Base-by-base conservation (phyloP, 2,797 vertebrate genomes). In the Tamandua tetradactyla region DNA sequence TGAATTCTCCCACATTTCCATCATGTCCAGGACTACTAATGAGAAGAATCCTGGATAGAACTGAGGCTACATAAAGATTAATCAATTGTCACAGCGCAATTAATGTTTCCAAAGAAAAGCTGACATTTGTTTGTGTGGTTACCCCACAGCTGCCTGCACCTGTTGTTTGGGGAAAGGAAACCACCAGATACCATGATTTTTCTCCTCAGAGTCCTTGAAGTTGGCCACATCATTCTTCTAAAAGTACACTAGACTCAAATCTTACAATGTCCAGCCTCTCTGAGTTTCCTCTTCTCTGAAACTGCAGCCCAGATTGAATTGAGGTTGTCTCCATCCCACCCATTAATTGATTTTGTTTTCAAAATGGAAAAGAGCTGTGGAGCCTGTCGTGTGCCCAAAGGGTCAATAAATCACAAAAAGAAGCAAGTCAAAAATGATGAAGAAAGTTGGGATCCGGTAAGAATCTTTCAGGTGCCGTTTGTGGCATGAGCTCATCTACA, bases 361-460 rank as follows among this genome's bases (percentile, higher is more conserved):
- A 87, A 25, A 85, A 62, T 32, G 71, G 85, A 93, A 89, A 93
- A 89, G 79, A 94, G 80, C n/a, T 75, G 17, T 0, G 1, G 30
- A 44, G 44, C 88, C 22, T 37, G 18, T 44, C 10, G 32, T 42
- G 17, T 78, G 66, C 81, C 71, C n/a, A 49, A 42, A 94, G 61
- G 37, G 74, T 71, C 80, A 87, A 59, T 95, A 93, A 82, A 96
- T 94, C 84, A 74, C 59, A 40, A 14, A 91, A 27, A 91, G 83
- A 94, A 94, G 25, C 79, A 55, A 72, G 72, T 84, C 69, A 88
- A 87, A 94, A 95, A 85, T 42, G 35, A 93, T 44, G 25, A 93
- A 81, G 82, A 78, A 84, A 93, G 62, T 79, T 0, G 52, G 11
- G 55, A 62, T 49, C 47, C 49, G 27, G 44, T 25, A 91, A 47